Percentiles rank a stretch among this genome's conserved stretches.
Evolutionary conservation across 2,797 vertebrate species (phyloP).

Genomic region (Notolabrus celidotus): DNA sequence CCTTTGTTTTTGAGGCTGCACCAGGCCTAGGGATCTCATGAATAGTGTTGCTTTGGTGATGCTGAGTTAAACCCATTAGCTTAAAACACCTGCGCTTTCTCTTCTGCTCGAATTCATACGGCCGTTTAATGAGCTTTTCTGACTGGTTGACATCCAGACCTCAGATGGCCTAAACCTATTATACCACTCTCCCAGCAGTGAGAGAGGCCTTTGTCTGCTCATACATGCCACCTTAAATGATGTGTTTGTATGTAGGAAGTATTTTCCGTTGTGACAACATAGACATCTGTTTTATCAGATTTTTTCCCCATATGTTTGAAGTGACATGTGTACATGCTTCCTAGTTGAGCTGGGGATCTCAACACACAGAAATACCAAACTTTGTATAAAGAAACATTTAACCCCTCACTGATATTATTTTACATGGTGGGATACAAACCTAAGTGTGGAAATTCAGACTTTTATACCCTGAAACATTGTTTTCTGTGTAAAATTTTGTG

Average conservation of each 20-base stretch:
- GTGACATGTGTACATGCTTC: neutral
- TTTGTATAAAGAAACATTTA: neutral
- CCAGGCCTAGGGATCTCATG: constrained; percentile 44
- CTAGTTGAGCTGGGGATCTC: neutral
- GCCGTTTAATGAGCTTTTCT: constrained; percentile 83
- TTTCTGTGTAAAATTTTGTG: neutral
- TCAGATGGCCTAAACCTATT: constrained; percentile 77
- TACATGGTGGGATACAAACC: too few species aligned
- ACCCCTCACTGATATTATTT: too few species aligned
- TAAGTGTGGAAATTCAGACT: neutral
- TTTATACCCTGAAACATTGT: neutral
- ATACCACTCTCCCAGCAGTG: constrained; percentile 51
- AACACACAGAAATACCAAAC: neutral
- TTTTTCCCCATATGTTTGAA: neutral
- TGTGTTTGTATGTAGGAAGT: neutral
- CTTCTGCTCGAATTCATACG: constrained; percentile 76
- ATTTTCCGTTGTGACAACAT: neutral
- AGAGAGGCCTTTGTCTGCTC: constrained; percentile 47
- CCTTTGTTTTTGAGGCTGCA: neutral
- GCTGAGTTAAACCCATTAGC: constrained; percentile 78
- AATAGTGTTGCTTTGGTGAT: constrained; percentile 70
- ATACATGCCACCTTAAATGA: constrained; percentile 28
- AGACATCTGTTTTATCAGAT: neutral
- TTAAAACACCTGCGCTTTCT: constrained; percentile 78
- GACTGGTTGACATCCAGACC: constrained; percentile 63